A percentile compares a stretch with the other conserved stretches of the same genome.
Conservation (phyloP, 2,888 invertebrate genomes). For the Caradrina clavipalpis region DNA sequence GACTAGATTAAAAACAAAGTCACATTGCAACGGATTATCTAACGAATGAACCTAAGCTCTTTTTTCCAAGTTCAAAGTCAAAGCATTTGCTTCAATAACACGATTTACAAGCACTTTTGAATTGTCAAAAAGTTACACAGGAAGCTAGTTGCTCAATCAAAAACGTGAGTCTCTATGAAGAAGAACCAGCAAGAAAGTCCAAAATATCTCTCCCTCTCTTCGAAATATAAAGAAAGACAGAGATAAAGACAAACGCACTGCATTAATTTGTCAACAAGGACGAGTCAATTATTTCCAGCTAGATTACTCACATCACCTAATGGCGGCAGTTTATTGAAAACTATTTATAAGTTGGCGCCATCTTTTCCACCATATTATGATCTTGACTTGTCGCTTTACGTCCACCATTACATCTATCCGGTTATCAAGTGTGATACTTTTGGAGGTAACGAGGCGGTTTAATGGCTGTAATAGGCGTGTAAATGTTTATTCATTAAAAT, state of each 20-base stretch:
- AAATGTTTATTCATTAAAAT: conserved; percentile 21
- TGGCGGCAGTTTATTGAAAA: conserved; percentile 60
- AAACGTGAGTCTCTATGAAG: too few species aligned
- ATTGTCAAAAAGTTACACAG: too few species aligned
- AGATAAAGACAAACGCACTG: conserved; percentile 32
- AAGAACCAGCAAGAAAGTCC: too few species aligned
- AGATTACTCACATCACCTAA: conserved; percentile 62
- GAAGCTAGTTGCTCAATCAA: too few species aligned
- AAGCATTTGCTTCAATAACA: too few species aligned
- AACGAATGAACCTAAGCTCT: background rate
- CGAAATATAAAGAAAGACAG: conserved; percentile 32
- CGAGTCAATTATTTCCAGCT: conserved; percentile 65
- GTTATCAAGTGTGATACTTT: conserved; percentile 46
- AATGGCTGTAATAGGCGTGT: conserved; percentile 20
- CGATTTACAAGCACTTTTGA: too few species aligned
- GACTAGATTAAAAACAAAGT: background rate
- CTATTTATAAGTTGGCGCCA: conserved; percentile 68
- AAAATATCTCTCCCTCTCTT: background rate
- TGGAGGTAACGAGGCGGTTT: conserved; percentile 24
- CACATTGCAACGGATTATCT: background rate
- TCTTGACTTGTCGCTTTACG: conserved; percentile 60
- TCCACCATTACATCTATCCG: conserved; percentile 39
- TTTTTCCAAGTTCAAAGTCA: too few species aligned
- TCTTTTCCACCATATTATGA: conserved; percentile 58
- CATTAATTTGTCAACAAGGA: conserved; percentile 63